These are phyloP conservation scores for Drosophila arizonae DNA, from an alignment of 1,140 invertebrate species.

Conservation along the genomic window DNA sequence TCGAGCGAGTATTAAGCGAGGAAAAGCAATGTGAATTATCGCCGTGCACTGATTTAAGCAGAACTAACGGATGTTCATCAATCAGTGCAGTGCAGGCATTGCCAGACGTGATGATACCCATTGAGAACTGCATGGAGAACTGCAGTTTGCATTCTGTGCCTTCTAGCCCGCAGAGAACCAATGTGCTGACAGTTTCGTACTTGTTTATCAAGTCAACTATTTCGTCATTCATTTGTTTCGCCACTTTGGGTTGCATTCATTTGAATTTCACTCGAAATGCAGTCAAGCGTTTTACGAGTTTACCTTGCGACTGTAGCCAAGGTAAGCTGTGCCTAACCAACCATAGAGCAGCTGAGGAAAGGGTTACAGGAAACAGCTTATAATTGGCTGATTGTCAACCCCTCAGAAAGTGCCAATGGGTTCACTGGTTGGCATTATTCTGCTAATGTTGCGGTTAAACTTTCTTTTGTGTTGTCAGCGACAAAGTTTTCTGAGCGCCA, in stretches of 20 bases:
- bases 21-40: not conserved
- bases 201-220: constrained; percentile 5
- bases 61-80: not conserved
- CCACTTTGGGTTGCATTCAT: constrained; percentile 10
- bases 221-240: not conserved
- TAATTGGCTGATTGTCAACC: constrained; percentile 14
- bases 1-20: not conserved
- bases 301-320: constrained; percentile 4
- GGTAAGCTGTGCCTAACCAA: constrained; percentile 13
- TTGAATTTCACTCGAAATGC: constrained; percentile 8
- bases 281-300: constrained; percentile 15
- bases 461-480: constrained; percentile 41
- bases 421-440: constrained; percentile 11
- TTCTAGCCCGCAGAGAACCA: not conserved
- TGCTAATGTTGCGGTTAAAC: constrained; percentile 11
- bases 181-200: not conserved
- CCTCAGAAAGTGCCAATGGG: constrained; percentile 3
- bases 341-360: not conserved
- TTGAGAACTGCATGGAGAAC: not conserved
- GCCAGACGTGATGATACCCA: not conserved
- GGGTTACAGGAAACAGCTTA: not conserved
- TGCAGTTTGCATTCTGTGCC: not conserved
- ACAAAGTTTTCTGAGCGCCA: constrained; percentile 26
- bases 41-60: not conserved
- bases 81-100: too few species aligned